phyloP scores from a whole-genome alignment of 2,113 vertebrate genomes.

The Zosterops hypoxanthus region DNA sequence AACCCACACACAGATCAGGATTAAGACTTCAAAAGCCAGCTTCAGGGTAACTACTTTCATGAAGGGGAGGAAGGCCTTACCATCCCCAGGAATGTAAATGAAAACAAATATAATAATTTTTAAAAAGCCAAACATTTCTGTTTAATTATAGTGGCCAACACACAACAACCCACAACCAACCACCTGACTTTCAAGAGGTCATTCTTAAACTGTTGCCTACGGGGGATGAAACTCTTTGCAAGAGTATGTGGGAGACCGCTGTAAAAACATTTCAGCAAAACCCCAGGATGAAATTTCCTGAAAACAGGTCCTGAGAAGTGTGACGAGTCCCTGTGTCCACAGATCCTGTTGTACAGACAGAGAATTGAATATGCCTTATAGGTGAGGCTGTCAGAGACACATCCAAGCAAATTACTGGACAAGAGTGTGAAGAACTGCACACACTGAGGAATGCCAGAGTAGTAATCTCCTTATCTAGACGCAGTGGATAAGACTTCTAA shows the following conservation, averaged over 20 bases:
- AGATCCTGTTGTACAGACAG: not conserved
- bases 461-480: not conserved
- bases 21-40: not conserved
- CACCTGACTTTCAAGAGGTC: not conserved
- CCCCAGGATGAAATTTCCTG: not conserved
- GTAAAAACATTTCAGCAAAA: not conserved
- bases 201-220: not conserved
- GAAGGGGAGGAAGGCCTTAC: not conserved
- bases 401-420: not conserved
- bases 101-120: not conserved
- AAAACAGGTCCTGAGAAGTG: not conserved
- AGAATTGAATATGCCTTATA: not conserved
- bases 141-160: not conserved
- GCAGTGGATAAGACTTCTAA: not conserved
- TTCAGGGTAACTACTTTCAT: not conserved
- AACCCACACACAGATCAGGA: not conserved
- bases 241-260: fast-evolving
- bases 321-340: not conserved
- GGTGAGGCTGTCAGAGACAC: not conserved
- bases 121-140: not conserved
- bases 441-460: not conserved
- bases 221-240: not conserved
- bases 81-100: not conserved
- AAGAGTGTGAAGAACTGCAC: not conserved
- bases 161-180: not conserved